These are phyloP conservation scores for Zele albiditarsus DNA, from an alignment of 2,888 invertebrate genomes.

Conservation along the genomic window DNA sequence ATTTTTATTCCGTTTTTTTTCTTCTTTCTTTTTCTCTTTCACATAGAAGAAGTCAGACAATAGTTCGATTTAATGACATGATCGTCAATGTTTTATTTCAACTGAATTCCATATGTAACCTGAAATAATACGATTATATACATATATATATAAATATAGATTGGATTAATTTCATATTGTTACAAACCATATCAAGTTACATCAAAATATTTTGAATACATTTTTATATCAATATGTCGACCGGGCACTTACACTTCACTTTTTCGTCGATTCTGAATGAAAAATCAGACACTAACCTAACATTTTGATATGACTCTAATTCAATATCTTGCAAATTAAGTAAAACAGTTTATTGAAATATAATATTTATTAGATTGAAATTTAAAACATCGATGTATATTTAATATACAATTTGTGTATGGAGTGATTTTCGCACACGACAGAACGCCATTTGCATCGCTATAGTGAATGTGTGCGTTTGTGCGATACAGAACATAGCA, in stretches of 20 bases:
- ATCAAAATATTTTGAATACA: not conserved
- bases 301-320: not conserved
- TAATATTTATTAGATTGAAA: not conserved
- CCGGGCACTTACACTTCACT: not conserved
- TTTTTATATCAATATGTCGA: not conserved
- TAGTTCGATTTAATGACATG: not conserved
- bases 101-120: not conserved
- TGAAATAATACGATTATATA: not conserved
- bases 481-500: not conserved
- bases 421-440: not conserved
- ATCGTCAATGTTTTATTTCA: not conserved
- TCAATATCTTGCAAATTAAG: not conserved
- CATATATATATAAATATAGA: too few species aligned
- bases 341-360: not conserved
- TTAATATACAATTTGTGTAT: not conserved
- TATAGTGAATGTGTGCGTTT: not conserved
- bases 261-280: not conserved
- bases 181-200: not conserved
- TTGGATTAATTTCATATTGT: not conserved
- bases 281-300: not conserved
- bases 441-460: conserved; percentile 12
- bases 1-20: not conserved
- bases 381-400: not conserved
- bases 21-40: too few species aligned
- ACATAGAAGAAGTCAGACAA: not conserved